phyloP scores from a whole-genome alignment of 2,888 invertebrate species.

The Conchocele bisecta region DNA sequence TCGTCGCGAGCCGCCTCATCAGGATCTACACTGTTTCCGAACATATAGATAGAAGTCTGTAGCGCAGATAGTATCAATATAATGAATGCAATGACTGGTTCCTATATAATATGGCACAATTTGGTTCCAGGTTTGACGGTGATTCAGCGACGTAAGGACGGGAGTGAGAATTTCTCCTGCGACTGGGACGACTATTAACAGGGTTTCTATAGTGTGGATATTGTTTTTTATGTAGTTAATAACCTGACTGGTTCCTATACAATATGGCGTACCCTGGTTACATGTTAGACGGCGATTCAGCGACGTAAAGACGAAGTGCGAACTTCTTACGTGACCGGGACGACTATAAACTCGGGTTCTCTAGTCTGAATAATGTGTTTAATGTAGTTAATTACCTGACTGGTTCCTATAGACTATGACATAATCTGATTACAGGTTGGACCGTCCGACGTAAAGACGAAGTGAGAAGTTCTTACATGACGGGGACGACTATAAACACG shows the following conservation, averaged over 20 bases:
- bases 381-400: too few relatives aligned
- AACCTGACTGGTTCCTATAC: background rate
- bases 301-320: slow-evolving; percentile 89
- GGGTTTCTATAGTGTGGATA: too few relatives aligned
- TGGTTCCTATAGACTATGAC: background rate
- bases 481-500: too few relatives aligned
- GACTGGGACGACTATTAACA: slow-evolving; percentile 91
- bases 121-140: slow-evolving; percentile 87
- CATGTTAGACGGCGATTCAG: slow-evolving; percentile 90
- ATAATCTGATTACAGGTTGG: slow-evolving; percentile 84
- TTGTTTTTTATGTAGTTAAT: too few relatives aligned
- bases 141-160: slow-evolving; percentile 92
- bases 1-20: too few relatives aligned
- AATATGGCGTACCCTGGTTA: slow-evolving; percentile 5
- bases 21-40: too few relatives aligned
- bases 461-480: too few relatives aligned
- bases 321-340: slow-evolving; percentile 94
- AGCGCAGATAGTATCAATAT: too few relatives aligned
- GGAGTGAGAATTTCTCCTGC: slow-evolving; percentile 91
- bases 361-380: too few relatives aligned
- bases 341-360: slow-evolving; percentile 88
- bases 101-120: background rate
- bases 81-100: too few relatives aligned
- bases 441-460: too few relatives aligned
- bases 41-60: too few relatives aligned